Evolutionary conservation across 30 jellyfish, hydroid and myxozoan species (phyloP).

Genomic region (Aurelia sp.): DNA sequence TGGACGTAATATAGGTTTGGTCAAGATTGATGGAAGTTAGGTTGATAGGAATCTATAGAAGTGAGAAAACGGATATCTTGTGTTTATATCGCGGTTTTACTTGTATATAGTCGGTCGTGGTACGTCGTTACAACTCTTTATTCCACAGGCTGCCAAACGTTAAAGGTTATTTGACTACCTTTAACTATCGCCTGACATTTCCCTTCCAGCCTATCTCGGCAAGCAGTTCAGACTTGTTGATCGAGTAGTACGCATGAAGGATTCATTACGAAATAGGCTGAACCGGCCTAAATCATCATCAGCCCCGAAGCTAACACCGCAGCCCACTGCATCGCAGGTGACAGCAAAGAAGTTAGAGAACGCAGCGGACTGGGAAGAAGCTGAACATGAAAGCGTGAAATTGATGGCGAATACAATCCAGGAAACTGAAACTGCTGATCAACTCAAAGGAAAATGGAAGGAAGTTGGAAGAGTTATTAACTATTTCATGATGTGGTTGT

Average conservation of each 20-base stretch:
- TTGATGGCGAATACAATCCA: conserved; percentile 73
- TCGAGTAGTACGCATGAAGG: conserved; percentile 40
- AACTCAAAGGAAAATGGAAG: conserved; percentile 63
- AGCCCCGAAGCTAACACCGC: too few relatives aligned
- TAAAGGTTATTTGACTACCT: too few relatives aligned
- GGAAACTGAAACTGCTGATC: conserved; percentile 40
- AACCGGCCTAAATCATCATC: not conserved
- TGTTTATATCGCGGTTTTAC: too few relatives aligned
- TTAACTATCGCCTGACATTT: too few relatives aligned
- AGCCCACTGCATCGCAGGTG: too few relatives aligned
- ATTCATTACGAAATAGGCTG: conserved; percentile 25
- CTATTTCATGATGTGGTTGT: conserved; percentile 73
- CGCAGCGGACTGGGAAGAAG: conserved; percentile 61
- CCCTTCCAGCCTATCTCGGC: not conserved
- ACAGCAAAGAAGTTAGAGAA: conserved; percentile 50
- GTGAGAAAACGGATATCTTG: too few relatives aligned
- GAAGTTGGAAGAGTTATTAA: conserved; percentile 78
- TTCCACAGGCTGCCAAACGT: too few relatives aligned
- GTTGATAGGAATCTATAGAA: too few relatives aligned
- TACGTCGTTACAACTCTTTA: too few relatives aligned
- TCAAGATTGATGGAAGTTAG: too few relatives aligned
- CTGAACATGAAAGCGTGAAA: conserved; percentile 70
- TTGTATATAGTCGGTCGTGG: too few relatives aligned
- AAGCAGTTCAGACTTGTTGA: conserved; percentile 48
- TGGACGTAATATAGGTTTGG: too few relatives aligned